These are phyloP conservation scores for Antitype chi DNA, from an alignment of 2,888 invertebrate species.

Conservation along the genomic window DNA sequence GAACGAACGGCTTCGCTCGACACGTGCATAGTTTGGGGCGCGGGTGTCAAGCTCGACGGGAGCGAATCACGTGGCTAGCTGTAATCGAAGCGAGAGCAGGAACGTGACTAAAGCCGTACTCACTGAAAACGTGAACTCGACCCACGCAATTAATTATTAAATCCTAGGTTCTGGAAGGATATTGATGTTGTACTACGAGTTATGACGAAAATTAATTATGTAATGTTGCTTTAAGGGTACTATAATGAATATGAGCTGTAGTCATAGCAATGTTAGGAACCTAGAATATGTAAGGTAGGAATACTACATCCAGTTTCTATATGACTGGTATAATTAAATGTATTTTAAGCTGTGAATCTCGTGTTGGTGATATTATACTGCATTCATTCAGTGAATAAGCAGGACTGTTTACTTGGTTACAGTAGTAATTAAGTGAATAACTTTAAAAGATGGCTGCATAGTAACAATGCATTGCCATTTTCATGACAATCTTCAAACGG, in stretches of 20 bases:
- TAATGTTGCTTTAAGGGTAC: conserved; percentile 5
- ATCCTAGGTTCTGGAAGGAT: conserved; percentile 25
- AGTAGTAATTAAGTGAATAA: not conserved
- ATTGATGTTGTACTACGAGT: not conserved
- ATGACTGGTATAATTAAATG: not conserved
- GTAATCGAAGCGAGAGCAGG: conserved; percentile 34
- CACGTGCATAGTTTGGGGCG: conserved; percentile 48
- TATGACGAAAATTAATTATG: conserved; percentile 22
- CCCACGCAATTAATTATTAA: conserved; percentile 31
- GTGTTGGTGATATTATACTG: not conserved
- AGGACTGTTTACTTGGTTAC: not conserved
- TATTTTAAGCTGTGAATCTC: not conserved
- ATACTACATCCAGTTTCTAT: not conserved
- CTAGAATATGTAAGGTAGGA: not conserved
- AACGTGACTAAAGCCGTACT: conserved; percentile 50
- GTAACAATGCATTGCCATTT: not conserved
- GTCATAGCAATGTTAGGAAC: not conserved
- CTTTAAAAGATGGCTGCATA: not conserved
- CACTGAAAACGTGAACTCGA: conserved; percentile 43
- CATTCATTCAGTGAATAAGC: not conserved
- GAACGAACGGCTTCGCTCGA: conserved; percentile 39
- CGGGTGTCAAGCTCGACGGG: conserved; percentile 32
- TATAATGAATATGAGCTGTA: not conserved
- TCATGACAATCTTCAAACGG: not conserved
- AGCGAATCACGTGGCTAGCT: conserved; percentile 45